Evolutionary conservation across 2,888 invertebrate genomes (phyloP).

Genomic region (Chrysina gloriosa): DNA sequence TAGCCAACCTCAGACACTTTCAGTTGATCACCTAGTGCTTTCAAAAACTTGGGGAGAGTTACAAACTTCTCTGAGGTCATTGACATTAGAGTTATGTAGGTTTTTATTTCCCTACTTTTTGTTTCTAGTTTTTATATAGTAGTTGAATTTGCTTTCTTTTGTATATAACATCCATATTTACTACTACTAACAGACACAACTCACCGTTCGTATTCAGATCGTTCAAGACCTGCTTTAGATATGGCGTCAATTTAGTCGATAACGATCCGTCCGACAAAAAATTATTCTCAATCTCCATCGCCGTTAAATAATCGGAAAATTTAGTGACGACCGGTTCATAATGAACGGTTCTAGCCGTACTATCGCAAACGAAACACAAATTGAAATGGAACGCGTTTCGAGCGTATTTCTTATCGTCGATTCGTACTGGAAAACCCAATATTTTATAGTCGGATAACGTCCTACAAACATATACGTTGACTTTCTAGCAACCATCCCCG

Average conservation of each 20-base stretch:
- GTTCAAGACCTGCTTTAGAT: constrained; percentile 82
- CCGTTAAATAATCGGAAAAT: constrained; percentile 90
- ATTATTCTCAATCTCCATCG: constrained; percentile 86
- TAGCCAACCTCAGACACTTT: too few species aligned
- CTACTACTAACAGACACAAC: too few species aligned
- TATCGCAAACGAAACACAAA: constrained; percentile 93
- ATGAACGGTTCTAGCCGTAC: constrained; percentile 88
- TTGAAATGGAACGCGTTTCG: constrained; percentile 97
- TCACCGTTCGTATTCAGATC: constrained; percentile 80
- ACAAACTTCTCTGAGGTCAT: too few species aligned
- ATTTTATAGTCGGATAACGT: constrained; percentile 85
- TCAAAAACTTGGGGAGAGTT: too few species aligned
- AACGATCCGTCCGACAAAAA: constrained; percentile 83
- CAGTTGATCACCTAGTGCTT: too few species aligned
- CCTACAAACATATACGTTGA: constrained; percentile 62
- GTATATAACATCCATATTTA: too few species aligned
- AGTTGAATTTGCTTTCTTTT: too few species aligned
- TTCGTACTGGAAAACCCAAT: constrained; percentile 91
- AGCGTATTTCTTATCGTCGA: constrained; percentile 88
- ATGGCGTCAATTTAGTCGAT: constrained; percentile 73
- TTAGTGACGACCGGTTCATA: constrained; percentile 96
- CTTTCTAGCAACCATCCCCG: background rate
- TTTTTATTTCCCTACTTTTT: too few species aligned
- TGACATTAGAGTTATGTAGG: too few species aligned
- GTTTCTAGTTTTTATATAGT: too few species aligned